Base-by-base conservation (phyloP, 2,888 invertebrate species). In the Lasioglossum vierecki region DNA sequence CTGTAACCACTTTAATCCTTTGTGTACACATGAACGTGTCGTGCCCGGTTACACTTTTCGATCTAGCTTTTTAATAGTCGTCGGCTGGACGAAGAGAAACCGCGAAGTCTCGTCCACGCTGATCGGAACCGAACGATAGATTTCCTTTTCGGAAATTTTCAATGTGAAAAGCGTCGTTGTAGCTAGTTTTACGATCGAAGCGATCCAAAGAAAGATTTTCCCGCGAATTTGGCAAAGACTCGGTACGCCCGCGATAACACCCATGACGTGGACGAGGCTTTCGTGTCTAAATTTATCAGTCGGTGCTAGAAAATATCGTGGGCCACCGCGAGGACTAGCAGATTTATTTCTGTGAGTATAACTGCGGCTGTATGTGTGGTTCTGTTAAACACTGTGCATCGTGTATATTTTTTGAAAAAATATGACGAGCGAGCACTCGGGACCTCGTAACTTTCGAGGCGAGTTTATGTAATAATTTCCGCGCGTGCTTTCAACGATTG, bases 261-360 rank as follows among this genome's bases (percentile, higher is more conserved):
- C 11, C 15, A 8, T 86, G 77, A 78, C 83, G 82, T 82, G 77
- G 78, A 85, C 76, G 82, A 79, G 82, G 80, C 83, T 79, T 82
- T 72, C 44, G 77, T 46, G 71, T 78, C 74, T 84, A 85, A 88
- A 88, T 89, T 89, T 89, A 87, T 88, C 85, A 77, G 79, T 81
- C 81, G 75, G 86, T 76, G 75, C 79, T 88, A 88, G 86, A 86
- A 85, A 83, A 80, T 80, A 83, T 89, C 73, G 72, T 70, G 35
- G 71, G 76, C 80, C 82, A 80, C 83, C 83, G 79, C 57, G 78
- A 78, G 82, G 79, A 79, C 82, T 83, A 81, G 73, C 80, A 78
- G 81, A 81, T 83, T 79, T 82, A 83, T 88, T 83, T 86, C 68
- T 82, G 68, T 84, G 84, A 87, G 76, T 87, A 68, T 84, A 30